Base-by-base conservation (phyloP, 2,888 invertebrate genomes). In the Erebia aethiops region DNA sequence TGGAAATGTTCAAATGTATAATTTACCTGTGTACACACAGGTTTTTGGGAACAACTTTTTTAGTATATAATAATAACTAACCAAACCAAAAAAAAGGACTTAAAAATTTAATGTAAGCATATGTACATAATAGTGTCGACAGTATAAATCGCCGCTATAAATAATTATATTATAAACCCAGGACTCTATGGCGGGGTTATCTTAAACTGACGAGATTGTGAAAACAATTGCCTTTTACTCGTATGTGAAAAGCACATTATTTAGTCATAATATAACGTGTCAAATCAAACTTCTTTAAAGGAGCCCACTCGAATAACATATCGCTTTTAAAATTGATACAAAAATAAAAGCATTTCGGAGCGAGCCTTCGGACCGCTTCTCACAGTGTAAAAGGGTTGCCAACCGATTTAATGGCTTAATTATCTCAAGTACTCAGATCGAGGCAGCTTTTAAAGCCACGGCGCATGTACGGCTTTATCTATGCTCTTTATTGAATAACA, bases 391-490 rank as follows among this genome's bases (percentile, higher is more conserved):
- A 87, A 87, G 87, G 87, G 87, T 85, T 84, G 85, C 84, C 82
- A 82, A 84, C 84, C 84, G 84, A 87, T 88, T 87, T 90, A 90
- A 92, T 90, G 87, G 87, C 89, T 90, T 90, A 88, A 91, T 92
- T 91, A 91, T 89, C 89, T 90, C 87, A 84, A 90, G 88, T 89
- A 87, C 85, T 81, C 78, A 82, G 84, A 87, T 87, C 83, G 81
- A 80, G 79, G 80, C 76, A 78, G 80, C 81, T 82, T 80, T 84
- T 79, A 85, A 81, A 81, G 82, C 82, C 80, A 76, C 79, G 78
- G 77, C 77, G 76, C 76, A 81, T 80, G 80, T 79, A 79, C 75
- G 74, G 74, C 78, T 77, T 84, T 85, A 87, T 87, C 85, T 83
- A 81, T 80, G 74, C 77, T 74, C 77, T 80, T 80, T 78, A 71